These are phyloP conservation scores for Aspidiotus rigidus DNA, from an alignment of 2,888 invertebrate genomes.

Conservation along the genomic window DNA sequence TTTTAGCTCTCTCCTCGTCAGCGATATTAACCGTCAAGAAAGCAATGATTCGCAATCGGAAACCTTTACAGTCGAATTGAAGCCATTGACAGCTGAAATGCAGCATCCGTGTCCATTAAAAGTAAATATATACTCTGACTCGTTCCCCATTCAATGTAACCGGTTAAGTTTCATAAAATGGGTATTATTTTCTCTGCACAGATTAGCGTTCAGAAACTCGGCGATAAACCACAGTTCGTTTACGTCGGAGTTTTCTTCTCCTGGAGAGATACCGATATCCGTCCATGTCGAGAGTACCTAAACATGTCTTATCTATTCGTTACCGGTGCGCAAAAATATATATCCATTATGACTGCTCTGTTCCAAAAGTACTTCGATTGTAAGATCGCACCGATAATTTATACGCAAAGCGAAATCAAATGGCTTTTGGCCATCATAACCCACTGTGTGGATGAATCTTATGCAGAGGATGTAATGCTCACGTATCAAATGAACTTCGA, in stretches of 20 bases:
- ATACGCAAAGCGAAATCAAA: slow-evolving; percentile 13
- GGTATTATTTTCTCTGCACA: too few species aligned
- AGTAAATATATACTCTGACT: background rate
- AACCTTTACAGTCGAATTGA: background rate
- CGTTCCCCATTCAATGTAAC: background rate
- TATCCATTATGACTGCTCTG: slow-evolving; percentile 2
- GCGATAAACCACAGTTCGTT: background rate
- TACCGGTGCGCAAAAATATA: slow-evolving; percentile 7
- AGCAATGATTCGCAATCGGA: slow-evolving; percentile 7
- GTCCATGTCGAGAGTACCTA: background rate
- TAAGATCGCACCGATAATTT: slow-evolving; percentile 12
- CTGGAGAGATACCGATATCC: slow-evolving; percentile 8
- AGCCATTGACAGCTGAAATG: background rate
- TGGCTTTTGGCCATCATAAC: slow-evolving; percentile 10
- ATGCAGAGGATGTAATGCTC: background rate
- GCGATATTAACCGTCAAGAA: slow-evolving; percentile 14
- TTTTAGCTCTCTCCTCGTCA: slow-evolving; percentile 2
- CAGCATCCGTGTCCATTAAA: slow-evolving; percentile 5
- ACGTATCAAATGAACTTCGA: background rate
- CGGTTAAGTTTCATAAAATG: too few species aligned
- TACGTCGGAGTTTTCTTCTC: slow-evolving; percentile 21
- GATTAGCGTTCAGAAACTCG: too few species aligned
- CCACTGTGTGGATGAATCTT: background rate
- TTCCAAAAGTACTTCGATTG: slow-evolving; percentile 18
- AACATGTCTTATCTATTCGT: slow-evolving; percentile 15